Percentiles rank a stretch among this genome's conserved stretches.
phyloP scores from a whole-genome alignment of 2,888 invertebrate genomes.

The Apotomis betuletana region DNA sequence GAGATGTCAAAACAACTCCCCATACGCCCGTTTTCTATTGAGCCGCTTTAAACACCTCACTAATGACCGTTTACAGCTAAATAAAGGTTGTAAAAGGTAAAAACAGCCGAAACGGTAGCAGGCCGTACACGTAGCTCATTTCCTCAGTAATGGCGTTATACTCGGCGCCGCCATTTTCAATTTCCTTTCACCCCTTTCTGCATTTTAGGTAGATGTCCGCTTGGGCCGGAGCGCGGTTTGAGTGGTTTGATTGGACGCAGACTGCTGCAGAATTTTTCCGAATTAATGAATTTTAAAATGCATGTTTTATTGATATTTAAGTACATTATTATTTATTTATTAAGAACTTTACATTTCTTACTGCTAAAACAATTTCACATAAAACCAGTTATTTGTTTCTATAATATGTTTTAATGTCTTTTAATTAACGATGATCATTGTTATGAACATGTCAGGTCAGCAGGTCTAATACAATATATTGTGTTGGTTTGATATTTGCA shows the following conservation, averaged over 20 bases:
- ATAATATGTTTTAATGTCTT: too few species aligned
- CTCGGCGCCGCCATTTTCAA: conserved; percentile 81
- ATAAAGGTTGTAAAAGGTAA: conserved; percentile 23
- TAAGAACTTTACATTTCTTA: too few species aligned
- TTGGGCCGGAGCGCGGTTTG: conserved; percentile 59
- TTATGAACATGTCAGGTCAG: too few species aligned
- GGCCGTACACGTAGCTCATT: conserved; percentile 78
- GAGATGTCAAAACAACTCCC: too few species aligned
- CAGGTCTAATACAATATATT: too few species aligned
- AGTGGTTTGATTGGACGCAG: conserved; percentile 45
- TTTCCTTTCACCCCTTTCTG: conserved; percentile 76
- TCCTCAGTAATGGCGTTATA: conserved; percentile 81
- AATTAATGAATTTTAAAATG: background rate
- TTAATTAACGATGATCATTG: too few species aligned
- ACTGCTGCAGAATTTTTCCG: background rate
- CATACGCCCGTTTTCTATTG: background rate
- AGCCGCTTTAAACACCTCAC: background rate
- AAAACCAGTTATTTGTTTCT: too few species aligned
- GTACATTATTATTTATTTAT: too few species aligned
- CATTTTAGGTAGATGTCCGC: conserved; percentile 62
- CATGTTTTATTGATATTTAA: too few species aligned
- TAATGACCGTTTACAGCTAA: conserved; percentile 18
- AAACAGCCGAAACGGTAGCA: conserved; percentile 27
- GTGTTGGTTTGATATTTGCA: too few species aligned
- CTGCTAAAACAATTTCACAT: too few species aligned